phyloP scores from a whole-genome alignment of 2,888 invertebrate genomes.

The Zhengitettix transpicula region DNA sequence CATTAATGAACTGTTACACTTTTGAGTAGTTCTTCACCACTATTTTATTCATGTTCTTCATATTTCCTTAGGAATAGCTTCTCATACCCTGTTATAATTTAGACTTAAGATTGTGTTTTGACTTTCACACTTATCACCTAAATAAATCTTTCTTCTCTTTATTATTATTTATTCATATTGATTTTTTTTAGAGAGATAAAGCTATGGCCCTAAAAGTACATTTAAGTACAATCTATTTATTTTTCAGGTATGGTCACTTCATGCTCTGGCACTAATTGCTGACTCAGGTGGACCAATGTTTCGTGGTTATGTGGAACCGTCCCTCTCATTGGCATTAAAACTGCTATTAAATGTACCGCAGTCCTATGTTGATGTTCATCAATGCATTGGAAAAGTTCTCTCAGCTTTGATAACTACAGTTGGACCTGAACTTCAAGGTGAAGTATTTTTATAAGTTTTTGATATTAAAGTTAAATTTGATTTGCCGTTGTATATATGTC shows the following conservation, averaged over 20 bases:
- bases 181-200: background rate
- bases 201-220: background rate
- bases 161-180: background rate
- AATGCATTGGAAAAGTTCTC: constrained; percentile 81
- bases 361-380: constrained; percentile 78
- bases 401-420: constrained; percentile 94
- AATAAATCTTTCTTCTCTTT: background rate
- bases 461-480: too few species aligned
- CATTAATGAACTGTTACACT: too few species aligned
- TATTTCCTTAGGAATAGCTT: too few species aligned
- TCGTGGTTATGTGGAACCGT: constrained; percentile 89
- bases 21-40: too few species aligned
- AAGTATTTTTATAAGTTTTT: too few species aligned
- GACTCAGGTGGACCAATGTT: constrained; percentile 99
- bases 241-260: constrained; percentile 79
- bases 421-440: constrained; percentile 90
- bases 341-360: constrained; percentile 79
- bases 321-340: constrained; percentile 77
- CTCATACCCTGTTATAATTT: too few species aligned
- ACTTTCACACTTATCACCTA: too few species aligned
- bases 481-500: too few species aligned
- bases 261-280: constrained; percentile 86
- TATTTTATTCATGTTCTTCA: too few species aligned
- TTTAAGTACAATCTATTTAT: constrained; percentile 2
- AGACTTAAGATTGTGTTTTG: too few species aligned